Conservation (phyloP, 2,888 invertebrate genomes). For the Zaprionus bogoriensis region DNA sequence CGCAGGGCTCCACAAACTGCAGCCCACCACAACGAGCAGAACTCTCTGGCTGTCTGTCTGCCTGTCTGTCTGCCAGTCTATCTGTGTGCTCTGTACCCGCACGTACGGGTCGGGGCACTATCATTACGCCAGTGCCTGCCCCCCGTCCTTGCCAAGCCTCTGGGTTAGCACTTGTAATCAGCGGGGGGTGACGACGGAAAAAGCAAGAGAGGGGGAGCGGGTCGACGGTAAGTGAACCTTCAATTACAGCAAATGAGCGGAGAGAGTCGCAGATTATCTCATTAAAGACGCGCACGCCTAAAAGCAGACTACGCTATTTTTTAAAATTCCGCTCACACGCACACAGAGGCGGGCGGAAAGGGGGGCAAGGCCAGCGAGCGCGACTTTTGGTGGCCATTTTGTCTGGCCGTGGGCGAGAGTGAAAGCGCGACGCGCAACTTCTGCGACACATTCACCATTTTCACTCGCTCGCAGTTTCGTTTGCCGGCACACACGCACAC, state of each 20-base stretch:
- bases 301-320: constrained; percentile 35
- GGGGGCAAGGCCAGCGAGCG: neutral
- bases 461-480: constrained; percentile 31
- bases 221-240: constrained; percentile 67
- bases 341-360: neutral
- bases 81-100: constrained; percentile 50
- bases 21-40: constrained; percentile 15
- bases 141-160: constrained; percentile 20
- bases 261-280: constrained; percentile 78
- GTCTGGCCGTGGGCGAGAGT: constrained; percentile 47
- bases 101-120: constrained; percentile 70
- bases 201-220: neutral
- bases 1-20: constrained; percentile 42
- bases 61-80: no score
- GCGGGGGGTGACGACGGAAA: constrained; percentile 22
- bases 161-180: constrained; percentile 49
- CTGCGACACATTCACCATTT: constrained; percentile 63
- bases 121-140: constrained; percentile 46
- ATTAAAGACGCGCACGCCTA: constrained; percentile 67
- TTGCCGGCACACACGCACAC: no score
- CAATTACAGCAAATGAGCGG: constrained; percentile 74
- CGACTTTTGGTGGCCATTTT: constrained; percentile 49
- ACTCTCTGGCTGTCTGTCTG: neutral
- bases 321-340: constrained; percentile 72
- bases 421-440: constrained; percentile 56